Evolutionary conservation across 1,140 invertebrate genomes (phyloP), one percentile per base, ranked within the genome.

Genomic region (Leptinotarsa lineolata): DNA sequence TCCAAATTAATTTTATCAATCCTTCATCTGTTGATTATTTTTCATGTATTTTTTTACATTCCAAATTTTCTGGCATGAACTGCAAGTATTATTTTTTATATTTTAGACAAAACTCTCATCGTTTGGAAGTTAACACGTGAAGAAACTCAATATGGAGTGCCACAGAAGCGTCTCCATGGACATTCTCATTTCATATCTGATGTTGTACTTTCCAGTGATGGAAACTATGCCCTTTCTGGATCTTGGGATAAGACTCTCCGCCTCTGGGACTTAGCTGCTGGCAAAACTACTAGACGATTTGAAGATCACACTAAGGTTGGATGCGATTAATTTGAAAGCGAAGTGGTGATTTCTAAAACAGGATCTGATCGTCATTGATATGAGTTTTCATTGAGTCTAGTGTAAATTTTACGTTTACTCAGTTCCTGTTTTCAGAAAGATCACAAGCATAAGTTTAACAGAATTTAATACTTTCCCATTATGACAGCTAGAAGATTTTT

Each of bases 221-320:
- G 98, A 76, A 98, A 99, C 87, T 99, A 99, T 87, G 98, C 98
- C 72, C 89, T 99, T 13, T 99, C 98, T 76, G 97, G 98, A 39
- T 99, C 98, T 0, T 99, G 98, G 98, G 98, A 99, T 87, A 98
- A 98, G 85, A 99, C 97, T 74, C 90, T 99, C 39, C 92, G 98
- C 78, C 89, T 99, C 8, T 99, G 98, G 98, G 98, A 99, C 90
- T 91, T 99, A 83, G 94, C 94, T 79, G 95, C 95, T 77, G 94
- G 94, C 82, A 92, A 93, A 84, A 94, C 94, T 6, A 96, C 95
- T 54, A 90, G 94, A 82, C 92, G 96, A 82, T 99, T 99, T 85
- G 96, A 97, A 90, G 97, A 98, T 86, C 98, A 99, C 90, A 98
- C 95, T 80, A 99, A 99, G 94, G 94, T 95, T 89, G 88, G 89